Evolutionary conservation across 2,113 vertebrate genomes (phyloP).

Genomic region (Hystrix brachyura): DNA sequence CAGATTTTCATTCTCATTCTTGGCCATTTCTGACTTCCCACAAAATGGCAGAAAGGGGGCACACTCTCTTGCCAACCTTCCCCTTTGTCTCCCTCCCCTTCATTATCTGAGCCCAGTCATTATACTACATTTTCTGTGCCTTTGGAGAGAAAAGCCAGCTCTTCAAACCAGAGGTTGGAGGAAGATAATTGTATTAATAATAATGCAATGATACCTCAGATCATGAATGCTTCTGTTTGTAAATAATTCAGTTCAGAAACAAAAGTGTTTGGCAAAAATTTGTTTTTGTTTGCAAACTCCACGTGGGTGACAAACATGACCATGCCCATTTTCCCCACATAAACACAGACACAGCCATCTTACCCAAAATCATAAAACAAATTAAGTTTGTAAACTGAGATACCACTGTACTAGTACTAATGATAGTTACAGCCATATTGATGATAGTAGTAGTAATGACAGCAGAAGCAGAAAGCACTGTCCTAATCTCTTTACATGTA

Average conservation of each 20-base stretch:
- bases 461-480: background rate
- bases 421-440: background rate
- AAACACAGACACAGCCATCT: background rate
- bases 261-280: background rate
- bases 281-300: background rate
- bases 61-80: slow-evolving; percentile 35
- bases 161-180: slow-evolving; percentile 71
- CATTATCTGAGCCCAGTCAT: slow-evolving; percentile 71
- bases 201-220: background rate
- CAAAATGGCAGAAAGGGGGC: slow-evolving; percentile 70
- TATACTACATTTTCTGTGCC: slow-evolving; percentile 76
- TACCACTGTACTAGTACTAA: background rate
- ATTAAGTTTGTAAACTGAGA: background rate
- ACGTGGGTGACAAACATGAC: background rate
- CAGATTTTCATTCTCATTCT: slow-evolving; percentile 58
- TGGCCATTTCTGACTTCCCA: slow-evolving; percentile 49
- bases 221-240: background rate
- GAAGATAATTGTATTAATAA: background rate
- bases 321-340: background rate
- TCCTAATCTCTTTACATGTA: background rate
- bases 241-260: background rate
- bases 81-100: slow-evolving; percentile 3
- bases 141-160: slow-evolving; percentile 78
- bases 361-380: background rate
- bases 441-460: background rate